These are phyloP conservation scores for Eolophus roseicapilla DNA, from an alignment of 2,113 vertebrate species.

Conservation along the genomic window DNA sequence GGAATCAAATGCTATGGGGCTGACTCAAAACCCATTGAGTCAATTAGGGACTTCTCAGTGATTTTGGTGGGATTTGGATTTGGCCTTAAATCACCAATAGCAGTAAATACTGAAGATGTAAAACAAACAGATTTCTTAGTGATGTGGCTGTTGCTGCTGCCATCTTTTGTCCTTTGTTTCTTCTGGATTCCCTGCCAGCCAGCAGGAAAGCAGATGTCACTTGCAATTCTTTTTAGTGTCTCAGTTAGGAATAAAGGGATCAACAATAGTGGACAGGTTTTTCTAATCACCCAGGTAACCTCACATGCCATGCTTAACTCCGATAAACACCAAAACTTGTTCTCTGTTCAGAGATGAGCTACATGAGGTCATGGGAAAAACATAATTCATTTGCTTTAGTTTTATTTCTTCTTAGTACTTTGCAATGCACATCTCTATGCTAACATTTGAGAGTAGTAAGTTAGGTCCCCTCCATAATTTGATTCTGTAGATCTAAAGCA, in stretches of 20 bases:
- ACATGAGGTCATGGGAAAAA: background rate
- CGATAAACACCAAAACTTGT: background rate
- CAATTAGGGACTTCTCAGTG: background rate
- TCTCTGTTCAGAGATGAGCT: background rate
- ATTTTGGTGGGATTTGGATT: conserved; percentile 5
- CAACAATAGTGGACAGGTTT: background rate
- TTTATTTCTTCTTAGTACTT: background rate
- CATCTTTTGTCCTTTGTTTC: conserved; percentile 25
- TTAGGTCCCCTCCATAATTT: background rate
- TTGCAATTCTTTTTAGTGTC: background rate
- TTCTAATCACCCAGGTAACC: conserved; percentile 34
- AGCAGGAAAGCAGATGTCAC: background rate
- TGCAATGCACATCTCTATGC: background rate
- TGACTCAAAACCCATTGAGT: background rate
- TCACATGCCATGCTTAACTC: background rate
- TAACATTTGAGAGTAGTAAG: background rate
- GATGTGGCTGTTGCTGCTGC: background rate
- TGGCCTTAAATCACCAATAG: background rate
- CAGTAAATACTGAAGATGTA: background rate
- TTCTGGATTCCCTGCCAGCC: background rate
- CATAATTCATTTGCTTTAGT: background rate
- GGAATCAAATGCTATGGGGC: background rate
- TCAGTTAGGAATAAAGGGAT: conserved; percentile 4
- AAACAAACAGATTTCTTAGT: background rate
- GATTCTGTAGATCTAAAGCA: background rate